Evolutionary conservation across 2,113 vertebrate genomes (phyloP).

Genomic region (Odontophorus gujanensis): DNA sequence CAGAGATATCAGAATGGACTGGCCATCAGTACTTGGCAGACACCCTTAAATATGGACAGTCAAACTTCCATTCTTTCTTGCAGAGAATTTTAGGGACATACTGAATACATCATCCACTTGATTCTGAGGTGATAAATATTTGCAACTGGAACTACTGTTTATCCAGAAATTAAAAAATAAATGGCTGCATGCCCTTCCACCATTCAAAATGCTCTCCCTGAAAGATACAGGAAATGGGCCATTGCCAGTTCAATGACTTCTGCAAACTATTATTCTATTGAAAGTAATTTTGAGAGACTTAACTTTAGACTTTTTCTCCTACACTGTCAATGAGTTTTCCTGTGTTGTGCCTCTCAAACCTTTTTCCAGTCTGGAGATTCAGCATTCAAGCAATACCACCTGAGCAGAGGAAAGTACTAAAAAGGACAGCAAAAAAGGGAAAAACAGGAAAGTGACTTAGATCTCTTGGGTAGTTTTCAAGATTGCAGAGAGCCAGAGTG

Average conservation of each 20-base stretch:
- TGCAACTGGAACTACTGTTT: background rate
- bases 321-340: background rate
- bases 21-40: background rate
- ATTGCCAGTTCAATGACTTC: background rate
- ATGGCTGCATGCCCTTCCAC: background rate
- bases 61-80: background rate
- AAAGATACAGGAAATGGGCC: background rate
- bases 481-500: background rate
- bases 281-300: constrained; percentile 24
- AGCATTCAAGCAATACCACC: background rate
- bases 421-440: background rate
- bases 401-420: background rate
- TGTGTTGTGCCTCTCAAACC: background rate
- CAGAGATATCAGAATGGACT: background rate
- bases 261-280: background rate
- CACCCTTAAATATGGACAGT: background rate
- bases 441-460: background rate
- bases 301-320: constrained; percentile 8
- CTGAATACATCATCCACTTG: background rate
- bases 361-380: background rate
- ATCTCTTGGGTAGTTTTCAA: background rate
- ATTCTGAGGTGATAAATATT: background rate
- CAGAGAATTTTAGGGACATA: background rate
- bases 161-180: background rate
- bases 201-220: background rate